phyloP scores from a whole-genome alignment of 1,140 invertebrate genomes.

The Saccostrea echinata region DNA sequence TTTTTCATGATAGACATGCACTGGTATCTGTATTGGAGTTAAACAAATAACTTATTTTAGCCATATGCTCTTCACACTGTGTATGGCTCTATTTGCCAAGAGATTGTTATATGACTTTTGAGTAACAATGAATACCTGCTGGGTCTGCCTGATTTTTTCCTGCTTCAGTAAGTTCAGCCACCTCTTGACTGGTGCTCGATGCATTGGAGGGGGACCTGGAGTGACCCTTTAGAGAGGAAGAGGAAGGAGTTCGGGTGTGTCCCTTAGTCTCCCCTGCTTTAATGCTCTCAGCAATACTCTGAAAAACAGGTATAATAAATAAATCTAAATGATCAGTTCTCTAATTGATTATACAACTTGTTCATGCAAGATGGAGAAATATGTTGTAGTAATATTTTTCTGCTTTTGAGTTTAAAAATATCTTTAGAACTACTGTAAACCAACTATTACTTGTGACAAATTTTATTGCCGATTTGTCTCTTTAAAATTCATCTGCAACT shows the following conservation, averaged over 20 bases:
- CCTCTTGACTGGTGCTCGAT: conserved; percentile 73
- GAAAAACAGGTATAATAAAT: conserved; percentile 53
- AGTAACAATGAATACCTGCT: background rate
- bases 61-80: no score
- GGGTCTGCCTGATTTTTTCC: background rate
- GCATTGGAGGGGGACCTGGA: conserved; percentile 74
- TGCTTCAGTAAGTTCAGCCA: conserved; percentile 66
- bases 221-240: conserved; percentile 54
- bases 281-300: conserved; percentile 87
- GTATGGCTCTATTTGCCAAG: no score
- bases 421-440: background rate
- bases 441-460: background rate
- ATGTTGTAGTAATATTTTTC: no score
- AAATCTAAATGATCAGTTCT: background rate
- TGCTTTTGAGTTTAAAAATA: no score
- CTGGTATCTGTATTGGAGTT: no score
- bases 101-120: background rate
- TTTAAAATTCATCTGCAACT: no score
- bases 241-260: conserved; percentile 41
- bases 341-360: no score
- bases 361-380: no score
- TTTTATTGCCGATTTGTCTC: no score
- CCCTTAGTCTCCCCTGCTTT: conserved; percentile 70
- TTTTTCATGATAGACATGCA: no score
- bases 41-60: no score